Base-by-base conservation (phyloP, 2,888 invertebrate genomes). In the Diarsia dahlii region DNA sequence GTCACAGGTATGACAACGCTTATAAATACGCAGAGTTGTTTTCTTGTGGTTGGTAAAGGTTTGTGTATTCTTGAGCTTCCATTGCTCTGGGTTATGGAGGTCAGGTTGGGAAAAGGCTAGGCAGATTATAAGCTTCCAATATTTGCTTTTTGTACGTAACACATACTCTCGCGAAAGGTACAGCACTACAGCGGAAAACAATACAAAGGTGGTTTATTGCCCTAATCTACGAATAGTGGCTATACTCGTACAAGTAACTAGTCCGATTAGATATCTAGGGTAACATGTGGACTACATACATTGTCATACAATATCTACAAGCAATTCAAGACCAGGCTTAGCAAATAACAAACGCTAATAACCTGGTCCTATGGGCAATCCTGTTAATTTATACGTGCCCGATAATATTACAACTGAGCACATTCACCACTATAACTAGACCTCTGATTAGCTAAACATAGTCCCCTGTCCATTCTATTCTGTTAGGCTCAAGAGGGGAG, bases 261-360 rank as follows among this genome's bases (percentile, higher is more conserved):
- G 23, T 39, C 66, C n/a, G 13, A 50, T 58, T 45, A n/a, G 28
- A 76, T 34, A 76, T 34, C 50, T 10, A 39, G 39, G 39, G n/a
- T 10, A 28, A 50, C n/a, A n/a, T 18, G 39, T n/a, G 39, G n/a
- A 66, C 39, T 76, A 58, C 54, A 39, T 12, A 12, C 13, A 62
- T 56, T 60, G 63, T 39, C 46, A 48, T 60, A 58, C 50, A 56
- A 70, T 45, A 70, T 23, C 28, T 60, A 65, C 46, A 71, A 50
- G 45, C 60, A 67, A 65, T 52, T 63, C 48, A 77, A 71, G 76
- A 67, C 73, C 80, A 74, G 66, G 56, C 67, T 83, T 73, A 70
- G 54, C 85, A 84, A 90, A 68, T 68, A 81, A 87, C 84, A 82
- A 84, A 77, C 82, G 77, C 84, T 87, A 88, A 90, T 90, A 89